A percentile compares a stretch with the other conserved stretches of the same genome.
Evolutionary conservation across 2,113 vertebrate genomes (phyloP).

Genomic region (Seriola dumerili): DNA sequence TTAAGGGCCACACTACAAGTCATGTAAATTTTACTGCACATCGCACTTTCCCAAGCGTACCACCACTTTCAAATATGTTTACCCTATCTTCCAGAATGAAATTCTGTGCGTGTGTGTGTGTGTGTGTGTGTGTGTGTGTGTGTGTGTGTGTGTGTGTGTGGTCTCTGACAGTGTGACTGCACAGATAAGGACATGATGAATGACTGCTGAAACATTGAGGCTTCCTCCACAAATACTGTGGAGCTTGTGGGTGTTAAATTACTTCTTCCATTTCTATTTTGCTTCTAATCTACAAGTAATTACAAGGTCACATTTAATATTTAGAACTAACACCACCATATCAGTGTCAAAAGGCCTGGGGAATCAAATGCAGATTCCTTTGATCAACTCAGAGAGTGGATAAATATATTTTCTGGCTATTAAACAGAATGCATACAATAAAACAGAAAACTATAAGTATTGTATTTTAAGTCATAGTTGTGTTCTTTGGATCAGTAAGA

Average conservation of each 20-base stretch:
- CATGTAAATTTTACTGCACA: neutral
- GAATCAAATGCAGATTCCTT: conserved; percentile 3
- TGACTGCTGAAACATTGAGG: neutral
- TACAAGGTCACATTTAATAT: conserved; percentile 1
- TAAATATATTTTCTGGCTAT: conserved; percentile 2
- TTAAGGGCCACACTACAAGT: conserved; percentile 1
- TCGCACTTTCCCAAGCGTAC: neutral
- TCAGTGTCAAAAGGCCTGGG: neutral
- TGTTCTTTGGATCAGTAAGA: conserved; percentile 19
- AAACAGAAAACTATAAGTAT: neutral
- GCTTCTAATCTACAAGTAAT: conserved; percentile 22
- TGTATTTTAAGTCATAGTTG: neutral
- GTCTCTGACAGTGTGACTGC: conserved; percentile 18
- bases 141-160: neutral
- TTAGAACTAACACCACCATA: neutral
- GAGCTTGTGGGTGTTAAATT: conserved; percentile 4
- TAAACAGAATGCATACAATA: neutral
- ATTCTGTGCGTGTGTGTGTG: neutral
- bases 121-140: neutral
- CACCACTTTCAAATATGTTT: neutral
- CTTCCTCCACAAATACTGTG: neutral
- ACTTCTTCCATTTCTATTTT: conserved; percentile 5
- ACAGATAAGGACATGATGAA: conserved; percentile 2
- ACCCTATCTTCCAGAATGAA: neutral
- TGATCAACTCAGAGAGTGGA: neutral